A percentile compares a stretch with the other conserved stretches of the same genome.
Conservation (phyloP, 2,113 vertebrate species). For the Reinhardtius hippoglossoides region DNA sequence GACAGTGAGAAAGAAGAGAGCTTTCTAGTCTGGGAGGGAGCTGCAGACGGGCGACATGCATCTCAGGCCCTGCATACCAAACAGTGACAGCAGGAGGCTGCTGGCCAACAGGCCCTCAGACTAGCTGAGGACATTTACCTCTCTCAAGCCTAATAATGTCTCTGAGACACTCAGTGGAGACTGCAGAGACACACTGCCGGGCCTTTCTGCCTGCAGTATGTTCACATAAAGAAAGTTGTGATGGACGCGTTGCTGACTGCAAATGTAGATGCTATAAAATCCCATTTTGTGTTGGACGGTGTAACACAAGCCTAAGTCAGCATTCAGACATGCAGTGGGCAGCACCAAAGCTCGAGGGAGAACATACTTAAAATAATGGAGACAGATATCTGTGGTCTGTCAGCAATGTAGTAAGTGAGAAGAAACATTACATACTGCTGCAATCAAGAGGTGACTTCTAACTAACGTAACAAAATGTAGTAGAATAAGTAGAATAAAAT, state of each 20-base stretch:
- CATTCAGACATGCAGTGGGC: slow-evolving; percentile 2
- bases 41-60: slow-evolving; percentile 36
- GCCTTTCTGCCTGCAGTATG: background rate
- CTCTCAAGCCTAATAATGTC: slow-evolving; percentile 46
- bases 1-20: slow-evolving; percentile 38
- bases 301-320: background rate
- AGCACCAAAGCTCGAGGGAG: slow-evolving; percentile 3
- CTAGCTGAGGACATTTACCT: slow-evolving; percentile 37
- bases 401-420: background rate
- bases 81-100: slow-evolving; percentile 40
- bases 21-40: slow-evolving; percentile 38
- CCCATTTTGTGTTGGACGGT: background rate
- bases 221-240: slow-evolving; percentile 5
- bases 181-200: slow-evolving; percentile 7
- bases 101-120: slow-evolving; percentile 31
- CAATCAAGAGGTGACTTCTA: no score
- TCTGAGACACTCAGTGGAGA: background rate
- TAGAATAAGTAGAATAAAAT: no score
- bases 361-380: background rate
- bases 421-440: no score
- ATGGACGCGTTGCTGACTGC: slow-evolving; percentile 19
- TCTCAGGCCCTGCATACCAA: slow-evolving; percentile 56
- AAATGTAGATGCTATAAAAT: slow-evolving; percentile 11
- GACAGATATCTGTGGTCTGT: background rate
- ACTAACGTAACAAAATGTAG: no score